Base-by-base conservation (phyloP, 1,140 invertebrate genomes). In the Physella acuta region DNA sequence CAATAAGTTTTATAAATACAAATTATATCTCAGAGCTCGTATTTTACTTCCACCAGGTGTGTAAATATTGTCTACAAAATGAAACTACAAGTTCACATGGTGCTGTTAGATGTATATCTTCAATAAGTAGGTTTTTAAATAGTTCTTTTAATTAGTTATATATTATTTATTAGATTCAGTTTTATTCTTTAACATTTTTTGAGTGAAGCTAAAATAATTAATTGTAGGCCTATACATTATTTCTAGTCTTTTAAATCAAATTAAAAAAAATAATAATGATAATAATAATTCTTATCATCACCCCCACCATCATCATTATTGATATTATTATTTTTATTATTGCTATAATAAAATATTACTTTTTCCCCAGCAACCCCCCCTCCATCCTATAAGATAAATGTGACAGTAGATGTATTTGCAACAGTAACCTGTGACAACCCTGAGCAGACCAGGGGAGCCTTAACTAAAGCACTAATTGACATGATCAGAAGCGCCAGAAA, bases 81-180 rank as follows among this genome's bases (percentile, higher is more conserved):
- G 20, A 64, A 8, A 52, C 62, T 16, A 64, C 62, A 44, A n/a
- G 49, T 51, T n/a, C n/a, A 17, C 26, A 11, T n/a, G 62, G 44
- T 30, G 28, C 34, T 16, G 52, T 5, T 53, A 24, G 20, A 14
- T 64, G 62, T 52, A 52, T 64, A 20, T 1, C 24, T 8, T 20
- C 16, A 16, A 16, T 28, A 20, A 16, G 62, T 64, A 64, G 37
- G 62, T n/a, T n/a, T n/a, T n/a, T n/a, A n/a, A n/a, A n/a, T n/a
- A n/a, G n/a, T n/a, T n/a, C n/a, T n/a, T n/a, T n/a, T n/a, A n/a
- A n/a, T n/a, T n/a, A n/a, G n/a, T n/a, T n/a, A n/a, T n/a, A n/a
- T n/a, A n/a, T n/a, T n/a, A n/a, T n/a, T n/a, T n/a, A n/a, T n/a
- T n/a, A n/a, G n/a, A n/a, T n/a, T n/a, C n/a, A n/a, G n/a, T n/a